Evolutionary conservation across 2,888 invertebrate species (phyloP), one percentile per base, ranked within the genome.

Genomic region (Rhagonycha fulva): DNA sequence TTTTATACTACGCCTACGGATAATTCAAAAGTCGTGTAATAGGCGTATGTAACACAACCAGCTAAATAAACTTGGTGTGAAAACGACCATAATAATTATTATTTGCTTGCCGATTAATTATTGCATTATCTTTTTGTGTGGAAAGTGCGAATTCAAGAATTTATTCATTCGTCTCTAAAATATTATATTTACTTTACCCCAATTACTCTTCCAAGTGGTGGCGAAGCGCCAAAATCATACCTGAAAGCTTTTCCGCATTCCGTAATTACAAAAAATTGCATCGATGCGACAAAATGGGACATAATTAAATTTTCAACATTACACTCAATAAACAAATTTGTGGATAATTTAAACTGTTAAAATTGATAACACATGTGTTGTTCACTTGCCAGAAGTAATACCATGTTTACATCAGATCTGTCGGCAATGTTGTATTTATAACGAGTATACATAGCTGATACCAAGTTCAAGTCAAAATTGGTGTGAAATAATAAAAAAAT

Each of bases 311-410:
- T 66, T 69, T 70, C 69, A 62, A 28, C 32, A 26, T 71, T 28
- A 76, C 70, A 66, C 26, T 69, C 70, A 67, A 73, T 73, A 73
- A 76, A 76, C 72, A 76, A 72, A 70, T 76, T 72, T 72, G 66
- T 72, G 63, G 61, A 30, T 23, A 72, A 72, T 72, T 72, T 72
- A 72, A 72, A 72, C 72, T 26, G 68, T 62, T 72, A 24, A 68
- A 76, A 69, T 60, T 76, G 62, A 74, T 60, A 74, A 76, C 72
- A 76, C 76, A 76, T 76, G 72, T 76, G 76, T 26, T 72, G 72
- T 62, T 67, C 67, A 67, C 61, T 68, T 68, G 72, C 72, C 72
- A 72, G 67, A 67, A 68, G 67, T 68, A 63, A 24, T 14, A 70
- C 30, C 61, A 14, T 74, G 74, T 75, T 75, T 71, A 75, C 62